Base-by-base conservation (phyloP, 2,113 vertebrate species). In the Protobothrops flavoviridis region DNA sequence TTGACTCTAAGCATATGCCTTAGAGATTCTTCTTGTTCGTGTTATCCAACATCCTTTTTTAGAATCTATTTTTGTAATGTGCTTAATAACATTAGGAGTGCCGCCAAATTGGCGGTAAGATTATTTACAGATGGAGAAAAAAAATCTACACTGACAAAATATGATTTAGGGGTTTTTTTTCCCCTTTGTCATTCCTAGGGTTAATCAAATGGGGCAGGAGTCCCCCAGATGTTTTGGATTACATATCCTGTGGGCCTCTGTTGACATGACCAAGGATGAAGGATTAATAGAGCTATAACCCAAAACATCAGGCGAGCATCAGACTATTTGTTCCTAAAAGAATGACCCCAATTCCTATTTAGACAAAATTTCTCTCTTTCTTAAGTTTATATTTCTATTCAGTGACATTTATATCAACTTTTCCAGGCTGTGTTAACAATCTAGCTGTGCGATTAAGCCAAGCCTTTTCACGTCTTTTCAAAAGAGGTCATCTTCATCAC, bases 111-210 rank as follows among this genome's bases (percentile, higher is more conserved):
- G 88, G 23, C 91, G 24, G 92, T 87, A 81, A 81, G 0, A 9
- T 90, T 86, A 26, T 5, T 85, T 93, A 59, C 4, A 12, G 56
- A 50, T 9, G 50, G 56, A 55, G 85, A 69, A 86, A 33, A 52
- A 0, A 0, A 29, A 3, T 39, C 87, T 85, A 33, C 17, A 0
- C 0, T 88, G n/a, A 61, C 92, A 87, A 13, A 89, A 8, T 87
- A 64, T 57, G 85, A 89, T 1, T 69, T 74, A 0, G 0, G 29
- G 39, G 21, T 21, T 21, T 24, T 29, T 74, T 15, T 45, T 5
- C 29, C 20, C 43, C 26, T 39, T 91, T 85, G 12, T 53, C 45
- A 23, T 17, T 21, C 56, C 6, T 53, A 39, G 17, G 17, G 17
- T 43, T 81, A 81, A 81, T 81, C 17, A 43, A 81, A 81, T 43